These are phyloP conservation scores for Stomorhina lunata DNA, from an alignment of 2,888 invertebrate genomes.

Conservation along the genomic window DNA sequence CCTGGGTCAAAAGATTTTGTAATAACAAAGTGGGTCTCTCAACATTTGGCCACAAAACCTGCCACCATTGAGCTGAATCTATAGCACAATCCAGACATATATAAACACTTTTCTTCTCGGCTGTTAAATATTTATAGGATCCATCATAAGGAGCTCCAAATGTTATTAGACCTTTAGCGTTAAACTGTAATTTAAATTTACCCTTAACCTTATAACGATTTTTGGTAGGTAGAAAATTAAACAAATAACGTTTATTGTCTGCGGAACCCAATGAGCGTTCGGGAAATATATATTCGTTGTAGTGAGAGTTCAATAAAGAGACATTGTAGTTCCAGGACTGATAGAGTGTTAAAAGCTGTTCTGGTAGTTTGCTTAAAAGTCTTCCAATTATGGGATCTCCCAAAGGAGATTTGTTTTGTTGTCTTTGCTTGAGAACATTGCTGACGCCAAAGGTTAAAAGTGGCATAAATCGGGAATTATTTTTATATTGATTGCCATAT, in stretches of 20 bases:
- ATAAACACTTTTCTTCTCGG: slow-evolving; percentile 25
- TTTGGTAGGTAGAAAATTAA: slow-evolving; percentile 10
- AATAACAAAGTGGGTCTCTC: slow-evolving; percentile 19
- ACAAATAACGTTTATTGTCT: slow-evolving; percentile 36
- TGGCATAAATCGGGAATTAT: slow-evolving; percentile 1
- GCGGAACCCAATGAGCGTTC: not conserved
- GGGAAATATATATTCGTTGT: slow-evolving; percentile 34
- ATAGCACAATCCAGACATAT: slow-evolving; percentile 47
- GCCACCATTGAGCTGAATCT: slow-evolving; percentile 53
- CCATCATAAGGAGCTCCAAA: slow-evolving; percentile 37
- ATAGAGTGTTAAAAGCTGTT: slow-evolving; percentile 34
- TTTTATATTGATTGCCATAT: not conserved
- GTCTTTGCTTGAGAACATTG: not conserved
- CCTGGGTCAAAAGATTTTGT: slow-evolving; percentile 22
- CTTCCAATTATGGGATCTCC: not conserved
- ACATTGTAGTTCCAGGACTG: slow-evolving; percentile 45
- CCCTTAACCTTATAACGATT: slow-evolving; percentile 24
- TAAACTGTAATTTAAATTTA: slow-evolving; percentile 34
- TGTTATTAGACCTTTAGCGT: slow-evolving; percentile 27
- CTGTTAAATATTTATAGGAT: slow-evolving; percentile 29
- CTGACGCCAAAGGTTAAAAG: slow-evolving; percentile 21
- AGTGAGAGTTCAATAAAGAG: slow-evolving; percentile 17
- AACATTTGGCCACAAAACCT: slow-evolving; percentile 19
- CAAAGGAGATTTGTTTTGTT: not conserved
- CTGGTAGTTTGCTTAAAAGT: slow-evolving; percentile 29